These are phyloP conservation scores for Gallinago paraguaiae DNA, from an alignment of 2,113 vertebrate species.

Conservation along the genomic window DNA sequence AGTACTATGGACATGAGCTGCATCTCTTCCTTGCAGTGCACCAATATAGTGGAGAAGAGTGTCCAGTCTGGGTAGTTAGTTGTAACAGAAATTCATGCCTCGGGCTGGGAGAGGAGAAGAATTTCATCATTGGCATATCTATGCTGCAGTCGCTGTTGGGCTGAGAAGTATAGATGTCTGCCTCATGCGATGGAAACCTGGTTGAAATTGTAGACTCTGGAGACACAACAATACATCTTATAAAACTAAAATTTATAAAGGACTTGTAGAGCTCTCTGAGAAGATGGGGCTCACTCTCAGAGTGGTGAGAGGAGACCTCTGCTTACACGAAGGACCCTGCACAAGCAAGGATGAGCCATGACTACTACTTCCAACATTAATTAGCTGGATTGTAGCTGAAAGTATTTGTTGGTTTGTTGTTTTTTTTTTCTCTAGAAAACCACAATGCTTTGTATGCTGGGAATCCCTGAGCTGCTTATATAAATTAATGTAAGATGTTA, in stretches of 20 bases:
- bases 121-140: background rate
- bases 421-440: background rate
- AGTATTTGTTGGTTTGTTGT: too few species aligned
- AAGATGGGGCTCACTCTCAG: background rate
- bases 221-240: background rate
- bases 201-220: background rate
- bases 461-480: background rate
- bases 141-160: background rate
- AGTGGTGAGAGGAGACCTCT: background rate
- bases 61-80: background rate
- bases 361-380: background rate
- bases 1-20: background rate
- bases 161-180: too few species aligned
- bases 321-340: background rate
- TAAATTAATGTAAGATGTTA: background rate
- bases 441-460: background rate
- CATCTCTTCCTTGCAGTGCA: background rate
- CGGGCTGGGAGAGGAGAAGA: background rate
- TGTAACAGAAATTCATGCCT: background rate
- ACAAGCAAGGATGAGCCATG: fast-evolving
- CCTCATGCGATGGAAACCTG: background rate
- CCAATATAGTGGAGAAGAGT: background rate
- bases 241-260: background rate
- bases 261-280: background rate
- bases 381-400: background rate